These are phyloP conservation scores for Limnephilus marmoratus DNA, from an alignment of 2,888 invertebrate species.

Conservation along the genomic window DNA sequence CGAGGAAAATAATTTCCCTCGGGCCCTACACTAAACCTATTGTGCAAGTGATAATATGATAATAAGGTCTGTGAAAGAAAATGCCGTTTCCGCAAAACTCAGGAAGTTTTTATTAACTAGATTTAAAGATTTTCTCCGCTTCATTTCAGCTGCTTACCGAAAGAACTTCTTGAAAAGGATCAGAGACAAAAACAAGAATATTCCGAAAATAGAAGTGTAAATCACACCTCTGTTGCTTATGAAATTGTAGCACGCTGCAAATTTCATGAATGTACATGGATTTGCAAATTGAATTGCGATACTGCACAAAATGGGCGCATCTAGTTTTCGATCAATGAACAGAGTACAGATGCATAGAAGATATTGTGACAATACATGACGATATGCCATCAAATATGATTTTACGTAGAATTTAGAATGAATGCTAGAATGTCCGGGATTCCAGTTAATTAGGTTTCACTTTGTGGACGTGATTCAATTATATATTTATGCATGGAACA, in stretches of 20 bases:
- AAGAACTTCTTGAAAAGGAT: not conserved
- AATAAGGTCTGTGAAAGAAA: not conserved
- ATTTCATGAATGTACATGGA: not conserved
- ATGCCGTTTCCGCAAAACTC: not conserved
- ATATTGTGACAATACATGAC: too few species aligned
- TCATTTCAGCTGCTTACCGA: not conserved
- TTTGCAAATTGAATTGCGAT: not conserved
- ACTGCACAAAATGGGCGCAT: not conserved
- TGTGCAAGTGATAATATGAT: too few species aligned
- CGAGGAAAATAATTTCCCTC: too few species aligned
- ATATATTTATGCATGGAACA: not conserved
- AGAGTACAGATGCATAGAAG: not conserved
- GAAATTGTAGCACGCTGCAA: not conserved
- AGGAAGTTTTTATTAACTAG: not conserved
- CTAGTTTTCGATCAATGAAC: not conserved
- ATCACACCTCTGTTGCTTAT: not conserved
- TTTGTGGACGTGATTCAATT: not conserved
- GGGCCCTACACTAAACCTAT: too few species aligned
- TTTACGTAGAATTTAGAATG: not conserved
- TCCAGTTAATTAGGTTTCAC: not conserved
- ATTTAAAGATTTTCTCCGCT: not conserved
- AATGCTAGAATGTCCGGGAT: not conserved
- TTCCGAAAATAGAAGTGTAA: not conserved
- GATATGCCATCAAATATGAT: not conserved
- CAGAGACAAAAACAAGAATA: not conserved